Evolutionary conservation across 2,113 vertebrate genomes (phyloP).

Genomic region (Myiozetetes cayanensis): DNA sequence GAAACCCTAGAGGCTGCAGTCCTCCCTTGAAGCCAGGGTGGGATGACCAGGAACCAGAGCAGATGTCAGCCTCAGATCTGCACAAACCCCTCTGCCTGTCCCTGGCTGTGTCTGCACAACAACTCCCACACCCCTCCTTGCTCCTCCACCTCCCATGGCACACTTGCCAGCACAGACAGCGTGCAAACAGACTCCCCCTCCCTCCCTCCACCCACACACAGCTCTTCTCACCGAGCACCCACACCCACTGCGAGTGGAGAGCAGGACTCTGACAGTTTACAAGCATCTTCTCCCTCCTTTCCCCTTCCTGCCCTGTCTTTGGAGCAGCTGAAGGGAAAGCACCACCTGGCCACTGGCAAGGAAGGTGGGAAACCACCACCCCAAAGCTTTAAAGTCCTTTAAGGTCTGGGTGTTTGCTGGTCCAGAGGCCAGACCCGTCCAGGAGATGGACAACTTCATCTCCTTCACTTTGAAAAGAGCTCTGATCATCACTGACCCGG

Average conservation of each 20-base stretch:
- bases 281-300: background rate
- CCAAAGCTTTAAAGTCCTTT: background rate
- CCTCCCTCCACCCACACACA: background rate
- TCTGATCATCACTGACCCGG: background rate
- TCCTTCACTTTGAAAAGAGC: background rate
- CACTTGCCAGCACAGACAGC: background rate
- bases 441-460: accelerated
- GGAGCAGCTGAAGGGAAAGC: background rate
- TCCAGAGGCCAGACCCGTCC: background rate
- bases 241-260: background rate
- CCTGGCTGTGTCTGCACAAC: background rate
- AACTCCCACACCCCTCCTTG: background rate
- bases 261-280: background rate
- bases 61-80: background rate
- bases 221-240: background rate
- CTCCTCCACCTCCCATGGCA: background rate
- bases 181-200: background rate
- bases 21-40: background rate
- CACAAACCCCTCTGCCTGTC: background rate
- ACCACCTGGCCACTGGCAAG: background rate
- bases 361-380: background rate
- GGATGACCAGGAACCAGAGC: background rate
- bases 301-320: background rate
- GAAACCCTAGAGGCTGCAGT: background rate
- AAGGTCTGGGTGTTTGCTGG: background rate